Conservation (phyloP, 2,888 invertebrate species). For the Oligia fasciuncula region DNA sequence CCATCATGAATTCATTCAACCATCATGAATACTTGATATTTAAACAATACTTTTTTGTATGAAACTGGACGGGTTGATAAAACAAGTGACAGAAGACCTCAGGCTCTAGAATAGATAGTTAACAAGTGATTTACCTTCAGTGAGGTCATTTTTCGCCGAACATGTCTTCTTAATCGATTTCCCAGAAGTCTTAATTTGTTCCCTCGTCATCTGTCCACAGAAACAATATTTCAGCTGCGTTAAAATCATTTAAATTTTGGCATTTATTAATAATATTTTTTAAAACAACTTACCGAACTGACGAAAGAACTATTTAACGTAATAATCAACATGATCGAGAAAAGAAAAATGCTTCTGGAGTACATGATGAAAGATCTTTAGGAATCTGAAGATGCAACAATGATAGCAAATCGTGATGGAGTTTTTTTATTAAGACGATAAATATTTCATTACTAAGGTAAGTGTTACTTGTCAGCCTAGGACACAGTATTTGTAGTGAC, state of each 20-base stretch:
- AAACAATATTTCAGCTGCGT: not conserved
- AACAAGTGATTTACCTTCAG: constrained; percentile 68
- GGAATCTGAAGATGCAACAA: constrained; percentile 23
- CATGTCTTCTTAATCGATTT: constrained; percentile 76
- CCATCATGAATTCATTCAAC: not conserved
- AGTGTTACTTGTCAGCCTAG: constrained; percentile 40
- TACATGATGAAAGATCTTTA: constrained; percentile 31
- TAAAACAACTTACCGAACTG: constrained; percentile 47
- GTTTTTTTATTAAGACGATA: constrained; percentile 40
- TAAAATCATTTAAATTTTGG: not conserved
- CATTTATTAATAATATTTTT: not conserved
- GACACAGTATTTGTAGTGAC: constrained; percentile 27
- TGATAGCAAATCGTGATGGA: constrained; percentile 20
- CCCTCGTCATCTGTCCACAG: constrained; percentile 74
- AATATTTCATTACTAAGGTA: constrained; percentile 40
- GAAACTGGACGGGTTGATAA: too few relatives aligned
- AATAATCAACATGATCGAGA: constrained; percentile 31
- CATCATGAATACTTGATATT: not conserved
- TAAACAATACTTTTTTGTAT: not conserved
- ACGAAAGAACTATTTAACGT: constrained; percentile 30
- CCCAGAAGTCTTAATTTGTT: constrained; percentile 75
- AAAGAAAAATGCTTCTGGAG: constrained; percentile 15
- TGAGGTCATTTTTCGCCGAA: constrained; percentile 74
- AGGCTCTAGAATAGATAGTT: not conserved
- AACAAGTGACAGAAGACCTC: not conserved